Evolutionary conservation across 2,113 vertebrate genomes (phyloP).

Genomic region (Carollia perspicillata): DNA sequence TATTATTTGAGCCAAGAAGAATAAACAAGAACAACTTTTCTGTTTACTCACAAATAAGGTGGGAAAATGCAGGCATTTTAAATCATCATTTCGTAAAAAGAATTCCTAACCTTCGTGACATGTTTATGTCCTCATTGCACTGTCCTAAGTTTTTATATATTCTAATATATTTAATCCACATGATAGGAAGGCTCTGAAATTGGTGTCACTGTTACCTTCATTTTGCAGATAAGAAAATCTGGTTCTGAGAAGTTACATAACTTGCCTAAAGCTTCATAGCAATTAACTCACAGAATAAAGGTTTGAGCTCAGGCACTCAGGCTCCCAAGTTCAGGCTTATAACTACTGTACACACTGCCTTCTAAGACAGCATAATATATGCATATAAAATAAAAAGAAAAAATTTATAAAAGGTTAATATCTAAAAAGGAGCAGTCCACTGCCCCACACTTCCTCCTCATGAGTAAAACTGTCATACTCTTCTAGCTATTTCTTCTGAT

Average conservation of each 20-base stretch:
- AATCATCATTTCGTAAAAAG: not conserved
- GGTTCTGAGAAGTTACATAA: not conserved
- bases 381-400: not conserved
- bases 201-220: not conserved
- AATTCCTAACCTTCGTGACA: not conserved
- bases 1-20: not conserved
- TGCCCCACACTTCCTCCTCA: not conserved
- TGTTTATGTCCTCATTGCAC: not conserved
- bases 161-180: not conserved
- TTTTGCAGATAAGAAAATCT: not conserved
- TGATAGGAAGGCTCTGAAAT: not conserved
- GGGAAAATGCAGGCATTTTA: not conserved
- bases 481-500: not conserved
- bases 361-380: not conserved
- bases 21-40: not conserved
- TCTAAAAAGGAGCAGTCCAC: not conserved
- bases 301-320: not conserved
- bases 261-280: not conserved
- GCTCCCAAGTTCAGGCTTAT: not conserved
- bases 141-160: not conserved
- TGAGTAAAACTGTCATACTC: not conserved
- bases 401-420: not conserved
- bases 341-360: not conserved
- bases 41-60: not conserved
- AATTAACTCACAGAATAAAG: not conserved